Evolutionary conservation across 2,797 vertebrate species (phyloP).

Genomic region (Ceryle rudis): DNA sequence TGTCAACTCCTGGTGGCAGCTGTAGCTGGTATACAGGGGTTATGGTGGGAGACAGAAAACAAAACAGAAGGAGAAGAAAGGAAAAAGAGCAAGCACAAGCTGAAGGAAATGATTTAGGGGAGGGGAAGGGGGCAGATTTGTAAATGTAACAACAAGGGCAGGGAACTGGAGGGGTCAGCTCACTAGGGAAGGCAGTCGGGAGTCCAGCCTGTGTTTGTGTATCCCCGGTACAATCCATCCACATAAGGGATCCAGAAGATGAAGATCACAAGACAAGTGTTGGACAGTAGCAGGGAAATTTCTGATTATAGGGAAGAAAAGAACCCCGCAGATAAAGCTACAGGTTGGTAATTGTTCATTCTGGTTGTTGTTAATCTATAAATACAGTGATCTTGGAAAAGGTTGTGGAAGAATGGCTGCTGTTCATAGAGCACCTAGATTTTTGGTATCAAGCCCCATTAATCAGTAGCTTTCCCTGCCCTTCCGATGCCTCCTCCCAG

Average conservation of each 20-base stretch:
- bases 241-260: background rate
- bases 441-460: background rate
- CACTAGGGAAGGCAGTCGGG: background rate
- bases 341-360: background rate
- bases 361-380: background rate
- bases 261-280: background rate
- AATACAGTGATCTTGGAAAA: background rate
- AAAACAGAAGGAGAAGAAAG: background rate
- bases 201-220: background rate
- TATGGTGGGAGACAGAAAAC: background rate
- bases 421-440: background rate
- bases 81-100: background rate
- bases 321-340: background rate
- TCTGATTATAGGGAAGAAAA: background rate
- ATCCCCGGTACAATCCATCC: background rate
- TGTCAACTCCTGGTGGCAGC: background rate
- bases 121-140: background rate
- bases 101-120: background rate
- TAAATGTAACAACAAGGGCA: background rate
- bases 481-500: background rate
- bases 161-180: background rate
- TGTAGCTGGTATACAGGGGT: background rate
- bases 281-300: background rate
- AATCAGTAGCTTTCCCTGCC: rapidly evolving
- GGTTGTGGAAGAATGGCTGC: background rate